Conservation (phyloP, 2,113 vertebrate genomes). For the Calonectris borealis region DNA sequence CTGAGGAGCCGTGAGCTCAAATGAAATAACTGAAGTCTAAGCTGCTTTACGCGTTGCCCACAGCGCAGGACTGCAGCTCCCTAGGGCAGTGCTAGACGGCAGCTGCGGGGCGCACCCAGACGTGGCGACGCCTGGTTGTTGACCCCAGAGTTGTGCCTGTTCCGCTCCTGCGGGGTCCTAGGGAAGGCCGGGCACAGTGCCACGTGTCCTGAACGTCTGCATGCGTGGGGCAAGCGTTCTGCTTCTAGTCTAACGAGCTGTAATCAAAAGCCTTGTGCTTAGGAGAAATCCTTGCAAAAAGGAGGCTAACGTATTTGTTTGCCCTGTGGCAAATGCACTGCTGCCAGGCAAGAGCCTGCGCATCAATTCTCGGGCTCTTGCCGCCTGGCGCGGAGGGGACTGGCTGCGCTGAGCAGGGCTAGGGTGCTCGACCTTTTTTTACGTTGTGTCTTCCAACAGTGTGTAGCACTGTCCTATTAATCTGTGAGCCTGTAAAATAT, state of each 20-base stretch:
- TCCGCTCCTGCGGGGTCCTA: not conserved
- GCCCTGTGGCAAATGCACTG: not conserved
- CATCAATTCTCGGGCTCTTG: not conserved
- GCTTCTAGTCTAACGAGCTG: not conserved
- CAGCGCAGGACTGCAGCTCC: not conserved
- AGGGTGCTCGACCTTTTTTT: not conserved
- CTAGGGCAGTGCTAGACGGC: not conserved
- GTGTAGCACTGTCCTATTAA: not conserved
- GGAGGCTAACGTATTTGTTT: not conserved
- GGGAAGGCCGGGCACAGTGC: not conserved
- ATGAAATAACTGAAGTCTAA: not conserved
- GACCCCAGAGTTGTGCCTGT: not conserved
- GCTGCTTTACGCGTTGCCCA: not conserved
- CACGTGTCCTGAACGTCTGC: not conserved
- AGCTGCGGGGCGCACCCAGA: not conserved
- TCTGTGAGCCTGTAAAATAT: not conserved
- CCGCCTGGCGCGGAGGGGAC: not conserved
- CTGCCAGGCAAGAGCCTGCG: not conserved
- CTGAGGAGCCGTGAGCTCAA: not conserved
- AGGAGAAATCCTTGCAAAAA: not conserved
- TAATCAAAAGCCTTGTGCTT: not conserved
- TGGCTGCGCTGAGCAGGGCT: not conserved
- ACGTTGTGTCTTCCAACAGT: accelerated
- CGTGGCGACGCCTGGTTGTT: not conserved
- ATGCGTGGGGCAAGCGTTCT: not conserved